Percentiles rank a stretch among this genome's conserved stretches.
phyloP scores from a whole-genome alignment of 2,888 invertebrate species.

The Schizaphis graminum region DNA sequence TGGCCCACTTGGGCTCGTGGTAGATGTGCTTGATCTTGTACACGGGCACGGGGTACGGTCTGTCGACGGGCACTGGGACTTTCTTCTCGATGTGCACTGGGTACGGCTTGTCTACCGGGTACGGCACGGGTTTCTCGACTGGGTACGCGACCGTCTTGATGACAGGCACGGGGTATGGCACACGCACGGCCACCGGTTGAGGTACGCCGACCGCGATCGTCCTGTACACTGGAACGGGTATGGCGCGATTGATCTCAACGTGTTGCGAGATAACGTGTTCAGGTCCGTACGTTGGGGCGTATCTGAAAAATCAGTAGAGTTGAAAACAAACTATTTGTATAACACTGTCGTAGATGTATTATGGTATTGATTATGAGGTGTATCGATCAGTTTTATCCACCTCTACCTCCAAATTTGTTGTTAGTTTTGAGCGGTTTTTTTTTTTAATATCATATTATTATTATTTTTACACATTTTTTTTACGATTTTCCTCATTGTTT shows the following conservation, averaged over 20 bases:
- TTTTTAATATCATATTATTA: not conserved
- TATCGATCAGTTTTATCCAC: not conserved
- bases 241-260: constrained; percentile 68
- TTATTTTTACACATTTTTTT: not conserved
- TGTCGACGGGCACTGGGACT: constrained; percentile 69
- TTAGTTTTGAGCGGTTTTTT: not conserved
- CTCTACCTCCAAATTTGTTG: not conserved
- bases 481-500: not conserved
- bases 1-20: constrained; percentile 66
- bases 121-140: constrained; percentile 69
- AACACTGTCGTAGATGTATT: not conserved
- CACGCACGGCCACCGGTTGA: constrained; percentile 69
- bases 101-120: constrained; percentile 69
- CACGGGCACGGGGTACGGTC: constrained; percentile 69
- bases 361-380: not conserved
- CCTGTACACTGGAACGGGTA: constrained; percentile 69
- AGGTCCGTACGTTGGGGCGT: constrained; percentile 49
- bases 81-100: constrained; percentile 69
- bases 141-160: constrained; percentile 68
- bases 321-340: not conserved
- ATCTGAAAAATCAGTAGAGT: not conserved
- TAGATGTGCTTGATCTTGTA: constrained; percentile 69
- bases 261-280: constrained; percentile 67
- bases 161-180: constrained; percentile 69
- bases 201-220: constrained; percentile 68